Evolutionary conservation across 2,113 vertebrate genomes (phyloP).

Genomic region (Aegypius monachus): DNA sequence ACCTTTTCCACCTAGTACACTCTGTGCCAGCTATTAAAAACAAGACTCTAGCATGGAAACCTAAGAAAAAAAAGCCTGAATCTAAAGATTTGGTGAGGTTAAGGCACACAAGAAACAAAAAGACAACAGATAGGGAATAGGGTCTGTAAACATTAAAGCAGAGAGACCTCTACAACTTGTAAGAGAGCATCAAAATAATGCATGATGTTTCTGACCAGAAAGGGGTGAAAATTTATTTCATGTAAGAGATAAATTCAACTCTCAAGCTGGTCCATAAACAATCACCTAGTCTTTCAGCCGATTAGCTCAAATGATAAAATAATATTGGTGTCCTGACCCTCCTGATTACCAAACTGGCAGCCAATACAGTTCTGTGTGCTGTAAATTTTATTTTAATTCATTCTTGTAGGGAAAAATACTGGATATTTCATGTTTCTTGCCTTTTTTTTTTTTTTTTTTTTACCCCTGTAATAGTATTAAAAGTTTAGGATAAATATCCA

Average conservation of each 20-base stretch:
- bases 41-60: background rate
- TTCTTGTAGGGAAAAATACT: background rate
- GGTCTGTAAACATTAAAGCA: background rate
- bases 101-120: background rate
- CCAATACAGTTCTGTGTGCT: background rate
- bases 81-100: background rate
- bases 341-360: background rate
- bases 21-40: background rate
- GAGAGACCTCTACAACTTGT: background rate
- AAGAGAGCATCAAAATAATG: background rate
- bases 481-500: background rate
- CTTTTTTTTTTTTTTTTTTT: background rate
- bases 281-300: background rate
- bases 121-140: background rate
- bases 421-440: background rate
- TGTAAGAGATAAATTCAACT: background rate
- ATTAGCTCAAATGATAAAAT: background rate
- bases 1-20: background rate
- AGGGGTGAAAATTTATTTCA: background rate
- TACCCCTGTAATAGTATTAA: background rate
- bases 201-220: background rate
- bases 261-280: background rate
- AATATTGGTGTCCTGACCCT: background rate
- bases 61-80: background rate
- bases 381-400: background rate